Percentiles rank a stretch among this genome's conserved stretches.
Evolutionary conservation across 1,140 invertebrate species (phyloP).

Genomic region (Drosophila pallidifrons): DNA sequence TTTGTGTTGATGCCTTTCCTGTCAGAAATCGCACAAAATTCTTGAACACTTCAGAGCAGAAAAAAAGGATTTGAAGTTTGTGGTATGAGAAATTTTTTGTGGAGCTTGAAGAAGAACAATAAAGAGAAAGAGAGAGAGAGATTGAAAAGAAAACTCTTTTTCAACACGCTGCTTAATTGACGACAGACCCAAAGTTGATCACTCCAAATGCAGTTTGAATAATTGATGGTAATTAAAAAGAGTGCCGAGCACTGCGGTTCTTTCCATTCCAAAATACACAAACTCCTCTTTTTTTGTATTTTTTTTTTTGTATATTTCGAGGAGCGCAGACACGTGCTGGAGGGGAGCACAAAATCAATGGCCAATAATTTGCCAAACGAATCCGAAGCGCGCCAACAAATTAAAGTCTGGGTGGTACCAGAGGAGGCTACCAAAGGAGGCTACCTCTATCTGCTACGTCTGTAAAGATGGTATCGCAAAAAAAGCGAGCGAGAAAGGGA

Average conservation of each 20-base stretch:
- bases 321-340: slow-evolving; percentile 25
- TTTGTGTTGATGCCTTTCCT: slow-evolving; percentile 84
- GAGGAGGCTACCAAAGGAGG: not conserved
- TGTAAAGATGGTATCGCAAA: slow-evolving; percentile 2
- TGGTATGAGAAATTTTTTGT: slow-evolving; percentile 1
- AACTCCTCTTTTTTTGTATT: not conserved
- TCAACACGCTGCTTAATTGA: slow-evolving; percentile 64
- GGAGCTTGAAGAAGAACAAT: not conserved
- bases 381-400: slow-evolving; percentile 57
- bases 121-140: slow-evolving; percentile 24
- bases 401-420: slow-evolving; percentile 14
- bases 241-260: slow-evolving; percentile 43
- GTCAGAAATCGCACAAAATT: slow-evolving; percentile 81
- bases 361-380: slow-evolving; percentile 81
- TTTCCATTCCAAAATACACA: slow-evolving; percentile 2
- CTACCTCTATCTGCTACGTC: not conserved
- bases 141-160: slow-evolving; percentile 33
- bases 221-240: slow-evolving; percentile 83
- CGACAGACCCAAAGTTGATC: slow-evolving; percentile 80
- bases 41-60: slow-evolving; percentile 56
- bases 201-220: slow-evolving; percentile 84
- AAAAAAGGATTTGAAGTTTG: not conserved
- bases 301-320: no score
- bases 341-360: slow-evolving; percentile 73
- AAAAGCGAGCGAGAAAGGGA: not conserved